Base-by-base conservation (phyloP, 2,888 invertebrate genomes). In the Sericinus montela region DNA sequence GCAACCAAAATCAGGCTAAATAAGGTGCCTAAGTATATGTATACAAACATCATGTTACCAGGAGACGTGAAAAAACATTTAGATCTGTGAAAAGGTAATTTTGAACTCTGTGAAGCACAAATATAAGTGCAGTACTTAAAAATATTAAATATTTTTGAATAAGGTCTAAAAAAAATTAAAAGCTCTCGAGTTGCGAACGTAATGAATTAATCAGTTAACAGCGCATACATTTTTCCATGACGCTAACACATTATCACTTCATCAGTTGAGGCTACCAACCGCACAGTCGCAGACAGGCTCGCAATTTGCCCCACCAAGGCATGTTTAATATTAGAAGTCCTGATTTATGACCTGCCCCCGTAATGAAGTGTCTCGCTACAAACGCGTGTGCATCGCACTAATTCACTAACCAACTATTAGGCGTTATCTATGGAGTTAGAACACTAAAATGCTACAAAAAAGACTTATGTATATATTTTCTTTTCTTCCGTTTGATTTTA, bases 251-350 rank as follows among this genome's bases (percentile, higher is more conserved):
- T 62, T 63, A 64, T 60, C 64, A 58, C 62, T 58, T 69, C 67
- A 67, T 65, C 67, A 63, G 55, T 60, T 66, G 63, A 65, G 52
- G 19, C 39, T 29, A 40, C 63, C 69, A 62, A 71, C 76, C 75
- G 71, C 75, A 71, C 62, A 70, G 66, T 67, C 67, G 67, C 68
- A 73, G 73, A 70, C 72, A 62, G 67, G 66, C 63, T 69, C 71
- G 76, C 84, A 85, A 85, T 86, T 85, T 84, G 83, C 82, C 79
- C 75, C 76, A 74, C 75, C 74, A 85, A 87, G 86, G 86, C 88
- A 83, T 80, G 89, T 88, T 88, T 89, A 89, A 89, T 89, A 89
- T 89, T 89, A 89, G 89, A 89, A 87, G 84, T 80, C 80, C 83
- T 88, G 87, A 89, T 89, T 89, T 89, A 89, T 86, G 79, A 60